Evolutionary conservation across 2,797 vertebrate genomes (phyloP).

Genomic region (Margarornis squamiger): DNA sequence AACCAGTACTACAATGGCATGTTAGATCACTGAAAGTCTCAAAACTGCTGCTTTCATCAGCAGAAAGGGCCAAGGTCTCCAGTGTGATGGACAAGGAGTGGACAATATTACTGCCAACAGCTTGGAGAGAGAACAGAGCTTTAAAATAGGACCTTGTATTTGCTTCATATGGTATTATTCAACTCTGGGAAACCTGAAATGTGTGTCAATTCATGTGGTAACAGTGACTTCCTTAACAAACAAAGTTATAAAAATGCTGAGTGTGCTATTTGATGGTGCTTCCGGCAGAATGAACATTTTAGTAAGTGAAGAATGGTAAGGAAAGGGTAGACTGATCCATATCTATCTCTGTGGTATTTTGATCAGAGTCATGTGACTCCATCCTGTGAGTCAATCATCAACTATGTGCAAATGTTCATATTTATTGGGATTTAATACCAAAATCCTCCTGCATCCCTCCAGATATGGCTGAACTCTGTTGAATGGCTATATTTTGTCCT

Average conservation of each 20-base stretch:
- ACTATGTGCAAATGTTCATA: background rate
- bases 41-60: background rate
- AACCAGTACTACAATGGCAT: background rate
- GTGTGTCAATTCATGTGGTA: background rate
- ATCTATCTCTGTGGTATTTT: background rate
- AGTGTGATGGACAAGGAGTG: background rate
- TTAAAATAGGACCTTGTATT: background rate
- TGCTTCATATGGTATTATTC: background rate
- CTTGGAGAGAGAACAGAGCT: background rate
- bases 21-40: background rate
- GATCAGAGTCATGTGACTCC: background rate
- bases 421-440: background rate
- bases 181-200: background rate
- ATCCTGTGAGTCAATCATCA: fast-evolving
- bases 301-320: background rate
- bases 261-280: background rate
- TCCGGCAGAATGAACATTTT: background rate
- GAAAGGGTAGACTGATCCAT: background rate
- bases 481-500: background rate
- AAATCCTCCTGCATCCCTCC: background rate
- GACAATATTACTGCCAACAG: background rate
- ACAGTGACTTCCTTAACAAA: background rate
- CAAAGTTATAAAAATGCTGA: background rate
- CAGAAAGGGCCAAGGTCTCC: background rate
- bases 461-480: background rate